Percentiles rank a stretch among this genome's conserved stretches.
Evolutionary conservation across 2,888 invertebrate species (phyloP).

Genomic region (Autographa gamma): DNA sequence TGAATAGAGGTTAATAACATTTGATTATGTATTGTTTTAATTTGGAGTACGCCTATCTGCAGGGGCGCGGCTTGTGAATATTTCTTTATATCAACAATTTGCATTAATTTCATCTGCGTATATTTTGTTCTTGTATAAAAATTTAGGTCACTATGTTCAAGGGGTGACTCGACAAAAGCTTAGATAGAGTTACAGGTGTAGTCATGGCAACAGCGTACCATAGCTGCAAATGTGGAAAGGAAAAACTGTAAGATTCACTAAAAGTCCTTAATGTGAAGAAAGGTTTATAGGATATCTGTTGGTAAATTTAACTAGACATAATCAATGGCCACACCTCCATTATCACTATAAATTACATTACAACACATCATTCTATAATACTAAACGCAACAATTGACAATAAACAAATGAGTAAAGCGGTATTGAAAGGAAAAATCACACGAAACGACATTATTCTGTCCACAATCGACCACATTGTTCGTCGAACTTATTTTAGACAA

Average conservation of each 20-base stretch:
- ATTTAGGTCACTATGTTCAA: too few relatives aligned
- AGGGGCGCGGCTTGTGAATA: background rate
- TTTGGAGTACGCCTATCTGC: background rate
- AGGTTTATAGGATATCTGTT: too few relatives aligned
- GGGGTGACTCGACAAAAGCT: background rate
- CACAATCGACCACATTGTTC: constrained; percentile 49
- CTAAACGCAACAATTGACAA: constrained; percentile 43
- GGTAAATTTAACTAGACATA: too few relatives aligned
- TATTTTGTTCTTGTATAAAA: background rate
- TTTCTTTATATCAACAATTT: background rate
- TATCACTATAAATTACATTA: background rate
- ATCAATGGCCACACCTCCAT: background rate
- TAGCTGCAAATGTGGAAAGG: too few relatives aligned
- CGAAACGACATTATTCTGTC: constrained; percentile 47
- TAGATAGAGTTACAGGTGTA: background rate
- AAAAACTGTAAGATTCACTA: too few relatives aligned
- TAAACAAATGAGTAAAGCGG: constrained; percentile 30
- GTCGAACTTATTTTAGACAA: constrained; percentile 44
- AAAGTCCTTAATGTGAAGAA: too few relatives aligned
- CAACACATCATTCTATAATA: constrained; percentile 22
- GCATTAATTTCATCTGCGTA: background rate
- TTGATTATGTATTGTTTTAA: constrained; percentile 1
- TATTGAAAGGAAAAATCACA: constrained; percentile 50
- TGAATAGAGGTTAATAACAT: background rate
- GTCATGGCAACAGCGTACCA: too few relatives aligned